Evolutionary conservation across 2,888 invertebrate genomes (phyloP).

Genomic region (Chirona hameri): DNA sequence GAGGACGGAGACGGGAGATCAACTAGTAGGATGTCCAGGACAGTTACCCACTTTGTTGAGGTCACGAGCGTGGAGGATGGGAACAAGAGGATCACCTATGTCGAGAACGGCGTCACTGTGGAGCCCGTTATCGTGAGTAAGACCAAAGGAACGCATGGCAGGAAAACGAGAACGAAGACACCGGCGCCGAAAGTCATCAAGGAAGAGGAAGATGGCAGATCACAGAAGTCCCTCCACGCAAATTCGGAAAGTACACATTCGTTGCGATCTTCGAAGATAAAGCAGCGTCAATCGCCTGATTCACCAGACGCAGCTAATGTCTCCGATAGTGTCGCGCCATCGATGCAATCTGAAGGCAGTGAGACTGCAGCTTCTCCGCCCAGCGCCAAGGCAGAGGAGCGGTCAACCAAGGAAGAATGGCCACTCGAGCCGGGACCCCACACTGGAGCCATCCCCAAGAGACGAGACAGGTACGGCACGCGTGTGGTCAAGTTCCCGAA

Average conservation of each 20-base stretch:
- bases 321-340: not conserved
- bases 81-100: not conserved
- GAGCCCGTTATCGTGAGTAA: not conserved
- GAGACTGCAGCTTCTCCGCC: too few species aligned
- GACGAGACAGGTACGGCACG: not conserved
- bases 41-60: not conserved
- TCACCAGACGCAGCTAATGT: not conserved
- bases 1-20: not conserved
- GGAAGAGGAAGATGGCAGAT: not conserved
- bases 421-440: not conserved
- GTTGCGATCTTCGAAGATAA: not conserved
- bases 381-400: not conserved
- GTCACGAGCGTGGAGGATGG: not conserved
- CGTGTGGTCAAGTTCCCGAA: constrained; percentile 23
- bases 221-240: not conserved
- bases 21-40: not conserved
- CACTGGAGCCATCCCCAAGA: not conserved
- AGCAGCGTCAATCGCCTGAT: not conserved
- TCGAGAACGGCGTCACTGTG: not conserved
- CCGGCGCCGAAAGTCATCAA: not conserved
- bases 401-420: not conserved
- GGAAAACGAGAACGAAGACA: not conserved
- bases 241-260: not conserved
- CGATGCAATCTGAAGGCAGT: not conserved
- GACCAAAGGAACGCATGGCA: not conserved